Evolutionary conservation across 2,113 vertebrate genomes (phyloP).

Genomic region (Forbesichthys papilliferus): DNA sequence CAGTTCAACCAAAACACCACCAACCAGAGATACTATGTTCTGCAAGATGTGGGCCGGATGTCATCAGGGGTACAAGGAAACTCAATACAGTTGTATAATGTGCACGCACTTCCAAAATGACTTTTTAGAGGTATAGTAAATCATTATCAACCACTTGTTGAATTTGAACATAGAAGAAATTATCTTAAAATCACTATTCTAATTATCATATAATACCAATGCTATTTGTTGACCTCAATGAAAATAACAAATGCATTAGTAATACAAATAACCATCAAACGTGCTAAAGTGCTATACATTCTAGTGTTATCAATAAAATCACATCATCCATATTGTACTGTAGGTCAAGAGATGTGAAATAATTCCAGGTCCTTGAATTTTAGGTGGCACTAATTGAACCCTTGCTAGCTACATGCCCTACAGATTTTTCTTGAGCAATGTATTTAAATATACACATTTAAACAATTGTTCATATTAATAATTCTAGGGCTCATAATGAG

Average conservation of each 20-base stretch:
- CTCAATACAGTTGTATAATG: background rate
- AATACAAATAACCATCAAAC: too few species aligned
- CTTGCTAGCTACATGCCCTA: background rate
- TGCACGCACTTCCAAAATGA: background rate
- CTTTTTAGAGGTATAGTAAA: background rate
- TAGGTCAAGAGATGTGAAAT: too few species aligned
- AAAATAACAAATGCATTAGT: too few species aligned
- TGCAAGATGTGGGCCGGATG: constrained; percentile 30
- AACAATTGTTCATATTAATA: background rate
- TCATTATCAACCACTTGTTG: background rate
- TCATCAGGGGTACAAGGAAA: background rate
- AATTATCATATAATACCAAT: too few species aligned
- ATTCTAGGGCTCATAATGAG: background rate
- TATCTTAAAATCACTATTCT: too few species aligned
- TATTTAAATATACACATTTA: too few species aligned
- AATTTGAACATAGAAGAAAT: too few species aligned
- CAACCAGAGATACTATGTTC: constrained; percentile 1
- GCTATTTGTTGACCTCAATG: too few species aligned
- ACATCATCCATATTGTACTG: too few species aligned
- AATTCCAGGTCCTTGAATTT: too few species aligned
- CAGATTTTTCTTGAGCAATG: too few species aligned
- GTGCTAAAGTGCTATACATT: too few species aligned
- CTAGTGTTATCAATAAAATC: background rate
- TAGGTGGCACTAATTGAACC: background rate
- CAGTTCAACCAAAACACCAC: constrained; percentile 14